phyloP scores from a whole-genome alignment of 2,797 vertebrate genomes.

The Chrysolophus pictus region DNA sequence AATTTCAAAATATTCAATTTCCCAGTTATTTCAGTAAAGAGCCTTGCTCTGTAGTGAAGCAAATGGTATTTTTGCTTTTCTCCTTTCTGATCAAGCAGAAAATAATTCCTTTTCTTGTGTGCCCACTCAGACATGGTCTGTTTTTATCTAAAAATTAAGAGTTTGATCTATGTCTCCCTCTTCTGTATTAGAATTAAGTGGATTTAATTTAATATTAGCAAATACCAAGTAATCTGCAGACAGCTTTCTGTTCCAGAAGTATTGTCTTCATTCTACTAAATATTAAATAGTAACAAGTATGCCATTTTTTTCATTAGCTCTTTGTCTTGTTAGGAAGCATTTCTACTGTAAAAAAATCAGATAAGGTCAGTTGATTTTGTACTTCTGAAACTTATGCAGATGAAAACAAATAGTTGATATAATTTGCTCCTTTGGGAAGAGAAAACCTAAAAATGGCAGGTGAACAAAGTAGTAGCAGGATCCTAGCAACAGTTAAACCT shows the following conservation, averaged over 20 bases:
- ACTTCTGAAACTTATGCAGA: not conserved
- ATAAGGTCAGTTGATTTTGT: not conserved
- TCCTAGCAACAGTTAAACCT: not conserved
- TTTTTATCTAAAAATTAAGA: not conserved
- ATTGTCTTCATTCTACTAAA: not conserved
- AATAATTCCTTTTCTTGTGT: slow-evolving; percentile 38
- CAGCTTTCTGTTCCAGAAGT: not conserved
- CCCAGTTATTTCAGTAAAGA: slow-evolving; percentile 61
- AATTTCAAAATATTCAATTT: slow-evolving; percentile 69
- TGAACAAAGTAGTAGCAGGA: not conserved
- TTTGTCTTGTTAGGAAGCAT: not conserved
- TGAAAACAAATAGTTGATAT: not conserved
- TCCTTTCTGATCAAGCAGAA: slow-evolving; percentile 61
- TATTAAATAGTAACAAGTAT: not conserved
- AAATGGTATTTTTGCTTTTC: slow-evolving; percentile 66
- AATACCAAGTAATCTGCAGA: not conserved
- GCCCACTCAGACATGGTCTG: not conserved
- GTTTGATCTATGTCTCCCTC: not conserved
- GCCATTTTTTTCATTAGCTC: not conserved
- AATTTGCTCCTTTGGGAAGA: not conserved
- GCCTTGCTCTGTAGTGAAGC: slow-evolving; percentile 64
- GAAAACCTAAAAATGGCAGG: not conserved
- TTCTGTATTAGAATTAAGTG: not conserved
- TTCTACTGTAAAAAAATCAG: not conserved
- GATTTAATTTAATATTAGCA: not conserved